These are phyloP conservation scores for Petaurus breviceps DNA, from an alignment of 2,113 vertebrate genomes.

Conservation along the genomic window DNA sequence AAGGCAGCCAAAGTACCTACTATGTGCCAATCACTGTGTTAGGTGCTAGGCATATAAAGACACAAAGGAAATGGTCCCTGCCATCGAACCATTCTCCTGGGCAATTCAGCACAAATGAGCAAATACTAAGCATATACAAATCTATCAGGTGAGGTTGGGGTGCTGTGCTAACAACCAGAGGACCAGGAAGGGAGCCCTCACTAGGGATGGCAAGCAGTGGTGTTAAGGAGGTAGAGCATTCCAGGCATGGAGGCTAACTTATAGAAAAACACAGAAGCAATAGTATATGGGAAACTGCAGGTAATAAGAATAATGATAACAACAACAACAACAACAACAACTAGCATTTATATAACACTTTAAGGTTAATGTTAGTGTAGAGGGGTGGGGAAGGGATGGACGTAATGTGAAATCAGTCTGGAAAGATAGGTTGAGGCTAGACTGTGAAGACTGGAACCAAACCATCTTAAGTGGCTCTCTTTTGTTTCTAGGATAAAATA, in stretches of 20 bases:
- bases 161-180: not conserved
- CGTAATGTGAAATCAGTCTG: not conserved
- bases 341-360: not conserved
- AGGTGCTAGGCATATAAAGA: not conserved
- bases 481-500: not conserved
- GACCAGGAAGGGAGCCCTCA: not conserved
- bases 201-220: not conserved
- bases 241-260: not conserved
- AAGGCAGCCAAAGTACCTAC: not conserved
- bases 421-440: not conserved
- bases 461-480: not conserved
- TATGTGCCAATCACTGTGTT: not conserved
- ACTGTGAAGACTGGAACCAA: not conserved
- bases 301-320: not conserved
- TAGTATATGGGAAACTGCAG: not conserved
- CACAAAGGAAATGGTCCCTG: not conserved
- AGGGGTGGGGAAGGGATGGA: not conserved
- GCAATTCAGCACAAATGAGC: not conserved
- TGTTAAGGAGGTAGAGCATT: not conserved
- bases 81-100: not conserved
- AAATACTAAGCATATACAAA: not conserved
- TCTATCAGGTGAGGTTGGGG: not conserved
- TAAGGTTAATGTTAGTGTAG: not conserved
- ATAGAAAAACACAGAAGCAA: not conserved
- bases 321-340: not conserved